Evolutionary conservation across 2,797 vertebrate genomes (phyloP), one percentile per base, ranked within the genome.

Genomic region (Mus minutoides): DNA sequence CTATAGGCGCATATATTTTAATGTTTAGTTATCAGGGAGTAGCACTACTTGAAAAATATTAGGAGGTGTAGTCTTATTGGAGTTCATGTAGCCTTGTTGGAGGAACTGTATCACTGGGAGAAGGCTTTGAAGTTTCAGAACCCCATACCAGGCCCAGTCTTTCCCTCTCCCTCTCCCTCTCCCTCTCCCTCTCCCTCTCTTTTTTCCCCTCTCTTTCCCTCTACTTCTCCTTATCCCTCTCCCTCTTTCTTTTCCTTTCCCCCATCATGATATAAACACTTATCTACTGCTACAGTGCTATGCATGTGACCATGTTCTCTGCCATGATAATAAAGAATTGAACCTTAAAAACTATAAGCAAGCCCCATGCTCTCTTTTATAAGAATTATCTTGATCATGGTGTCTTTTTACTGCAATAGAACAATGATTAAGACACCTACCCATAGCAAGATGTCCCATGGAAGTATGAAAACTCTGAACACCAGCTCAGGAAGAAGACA

Each of bases 181-280:
- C 10, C 52, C 31, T n/a, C 49, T n/a, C 49, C 22, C 58, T 22
- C 78, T 80, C 21, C 11, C 11, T 37, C 49, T 79, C 29, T 4
- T 3, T 34, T 0, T 31, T 7, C 19, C 16, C 21, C 1, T 71
- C 69, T 29, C 5, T 67, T 34, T 3, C 4, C 14, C 6, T 29
- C 1, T 3, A 17, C 46, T 1, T 26, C 10, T 71, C 67, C 67
- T 2, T n/a, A 5, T 29, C 62, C 24, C 4, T 4, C 9, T 10
- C 4, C 34, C 29, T 46, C 46, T 46, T 49, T 9, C 29, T 29
- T 22, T 4, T 6, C 49, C 4, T 16, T 37, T 9, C 2, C n/a
- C 24, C 31, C 26, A 62, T 62, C 37, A 43, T 17, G 9, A 62
- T 64, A 6, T 64, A 84, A 46, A 19, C 40, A 31, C 9, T 21